Base-by-base conservation (phyloP, 2,888 invertebrate species). In the Prenolepis imparis region DNA sequence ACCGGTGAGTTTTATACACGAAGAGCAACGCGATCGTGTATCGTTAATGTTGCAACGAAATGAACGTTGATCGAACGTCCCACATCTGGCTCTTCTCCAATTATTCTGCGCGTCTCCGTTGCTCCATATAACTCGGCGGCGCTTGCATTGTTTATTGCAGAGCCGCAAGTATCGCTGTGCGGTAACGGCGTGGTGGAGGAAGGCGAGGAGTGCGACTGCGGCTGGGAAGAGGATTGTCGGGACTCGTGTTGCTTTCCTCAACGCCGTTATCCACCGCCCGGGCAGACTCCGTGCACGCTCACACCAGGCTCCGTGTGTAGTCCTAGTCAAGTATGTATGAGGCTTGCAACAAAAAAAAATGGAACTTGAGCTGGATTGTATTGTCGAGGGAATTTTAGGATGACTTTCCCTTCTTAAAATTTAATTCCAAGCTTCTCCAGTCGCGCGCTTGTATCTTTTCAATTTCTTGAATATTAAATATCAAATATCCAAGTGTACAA, bases 121-220 rank as follows among this genome's bases (percentile, higher is more conserved):
- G 28, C 28, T n/a, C 28, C 55, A 77, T 52, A 52, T 52, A 77
- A 48, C 24, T 39, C 64, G 78, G 18, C 21, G 41, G 57, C 21
- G 21, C 41, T 70, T 72, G 63, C 44, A 72, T 59, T 78, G 59
- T 80, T 72, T 59, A 72, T 77, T 95, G 3, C 95, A 98, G 99
- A 98, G 94, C 98, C 98, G 24, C 98, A 98, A 95, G 97, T 97
- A 82, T 98, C 99, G 0, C 98, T 99, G 93, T 99, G 99, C 95
- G 99, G 99, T 77, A 99, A 99, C 95, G 98, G 99, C 61, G 99
- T 99, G 44, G 98, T 98, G 66, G 99, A 99, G 94, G 97, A 97
- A 67, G 99, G 98, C 24, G 99, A 99, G 95, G 98, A 99, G 95
- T 99, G 99, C 95, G 99, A 99, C 95, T 99, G 99, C 95, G 99